These are phyloP conservation scores for Phalacrocorax carbo DNA, from an alignment of 2,113 vertebrate species.

Conservation along the genomic window DNA sequence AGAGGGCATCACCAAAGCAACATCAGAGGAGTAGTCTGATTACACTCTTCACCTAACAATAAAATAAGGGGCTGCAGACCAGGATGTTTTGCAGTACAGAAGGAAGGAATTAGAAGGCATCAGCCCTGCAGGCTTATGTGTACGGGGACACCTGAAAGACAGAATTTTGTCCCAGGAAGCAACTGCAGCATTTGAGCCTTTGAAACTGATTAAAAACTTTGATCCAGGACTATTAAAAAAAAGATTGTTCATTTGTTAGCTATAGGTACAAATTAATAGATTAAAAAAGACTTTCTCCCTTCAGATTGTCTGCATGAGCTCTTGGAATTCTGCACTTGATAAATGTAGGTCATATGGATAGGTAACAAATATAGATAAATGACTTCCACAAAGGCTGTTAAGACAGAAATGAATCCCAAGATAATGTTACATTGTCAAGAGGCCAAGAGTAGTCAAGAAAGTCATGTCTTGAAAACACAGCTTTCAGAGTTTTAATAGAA, in stretches of 20 bases:
- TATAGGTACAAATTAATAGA: slow-evolving; percentile 41
- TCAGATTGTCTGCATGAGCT: slow-evolving; percentile 8
- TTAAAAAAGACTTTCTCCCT: neutral
- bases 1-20: neutral
- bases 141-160: neutral
- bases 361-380: slow-evolving; percentile 47
- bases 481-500: slow-evolving; percentile 59
- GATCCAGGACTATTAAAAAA: neutral
- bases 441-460: slow-evolving; percentile 53
- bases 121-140: neutral
- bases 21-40: neutral
- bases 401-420: slow-evolving; percentile 45
- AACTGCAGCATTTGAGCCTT: neutral
- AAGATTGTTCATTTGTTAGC: neutral
- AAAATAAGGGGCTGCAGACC: neutral
- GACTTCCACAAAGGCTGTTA: slow-evolving; percentile 47
- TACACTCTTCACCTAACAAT: neutral
- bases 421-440: slow-evolving; percentile 23
- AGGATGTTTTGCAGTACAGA: neutral
- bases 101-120: neutral
- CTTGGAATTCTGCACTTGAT: neutral
- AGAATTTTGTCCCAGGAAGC: neutral
- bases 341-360: slow-evolving; percentile 48
- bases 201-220: slow-evolving; percentile 18
- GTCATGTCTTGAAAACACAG: neutral